These are phyloP conservation scores for Turnix velox DNA, from an alignment of 2,113 vertebrate species.

Conservation along the genomic window DNA sequence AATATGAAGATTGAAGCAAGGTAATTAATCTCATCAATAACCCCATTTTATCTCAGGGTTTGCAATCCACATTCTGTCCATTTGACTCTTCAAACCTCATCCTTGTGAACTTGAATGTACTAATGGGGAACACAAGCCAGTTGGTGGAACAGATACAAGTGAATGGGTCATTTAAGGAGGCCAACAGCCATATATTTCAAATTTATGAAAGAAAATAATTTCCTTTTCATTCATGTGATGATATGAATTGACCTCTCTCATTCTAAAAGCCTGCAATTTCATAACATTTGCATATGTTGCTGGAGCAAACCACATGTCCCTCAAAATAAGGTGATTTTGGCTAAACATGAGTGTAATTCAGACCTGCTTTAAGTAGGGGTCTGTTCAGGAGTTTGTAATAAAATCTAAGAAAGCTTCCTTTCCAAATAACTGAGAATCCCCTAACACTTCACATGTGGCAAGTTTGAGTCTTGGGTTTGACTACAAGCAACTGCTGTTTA, in stretches of 20 bases:
- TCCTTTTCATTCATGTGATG: neutral
- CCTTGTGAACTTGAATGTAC: neutral
- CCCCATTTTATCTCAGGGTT: neutral
- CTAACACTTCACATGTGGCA: slow-evolving; percentile 3
- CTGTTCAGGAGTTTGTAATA: neutral
- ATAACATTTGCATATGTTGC: neutral
- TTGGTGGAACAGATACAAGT: neutral
- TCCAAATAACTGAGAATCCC: slow-evolving; percentile 2
- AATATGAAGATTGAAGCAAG: neutral
- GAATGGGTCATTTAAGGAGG: neutral
- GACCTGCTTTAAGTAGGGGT: neutral
- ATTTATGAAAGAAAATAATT: neutral
- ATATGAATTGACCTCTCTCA: neutral
- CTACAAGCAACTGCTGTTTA: slow-evolving; percentile 47
- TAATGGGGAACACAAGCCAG: neutral
- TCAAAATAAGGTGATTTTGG: neutral
- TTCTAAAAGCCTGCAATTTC: neutral
- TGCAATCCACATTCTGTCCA: neutral
- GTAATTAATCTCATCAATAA: neutral
- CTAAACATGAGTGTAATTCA: neutral
- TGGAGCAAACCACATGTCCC: neutral
- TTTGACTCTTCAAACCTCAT: neutral
- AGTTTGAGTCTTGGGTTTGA: slow-evolving; percentile 58
- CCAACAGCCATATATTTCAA: neutral
- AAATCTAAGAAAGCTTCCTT: slow-evolving; percentile 9